Evolutionary conservation across 2,797 vertebrate genomes (phyloP), one percentile per base, ranked within the genome.

Genomic region (Urocyon cinereoargenteus): DNA sequence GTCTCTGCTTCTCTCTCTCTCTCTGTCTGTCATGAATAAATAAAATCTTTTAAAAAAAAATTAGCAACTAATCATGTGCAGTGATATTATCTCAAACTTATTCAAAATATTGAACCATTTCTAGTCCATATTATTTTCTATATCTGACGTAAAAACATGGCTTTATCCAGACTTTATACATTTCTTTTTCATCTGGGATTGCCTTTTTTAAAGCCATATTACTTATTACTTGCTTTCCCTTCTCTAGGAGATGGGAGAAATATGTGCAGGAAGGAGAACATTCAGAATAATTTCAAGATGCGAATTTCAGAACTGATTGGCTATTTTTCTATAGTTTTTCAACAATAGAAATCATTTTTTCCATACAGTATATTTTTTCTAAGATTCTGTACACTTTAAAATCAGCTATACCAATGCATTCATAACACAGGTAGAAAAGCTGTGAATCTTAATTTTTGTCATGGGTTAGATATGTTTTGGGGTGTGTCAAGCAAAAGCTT

Each of bases 221-320:
- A 21, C 79, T 86, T 62, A 91, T 86, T 81, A 72, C 15, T 86
- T 91, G 45, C 21, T 91, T 21, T 70, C 73, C 72, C 11, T 61
- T 45, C n/a, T 86, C n/a, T 26, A 91, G 82, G 86, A 79, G 28
- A 62, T 91, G 53, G 40, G 81, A 26, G 53, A 91, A 78, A 45
- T 70, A 86, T 53, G n/a, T 53, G 19, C 55, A 40, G 83, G 70
- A 91, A 79, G 61, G 24, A 94, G 87, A 86, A 78, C 79, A 26
- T 70, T 87, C 16, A 91, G 73, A 86, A 73, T 57, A 62, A 96
- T 84, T 96, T 89, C 79, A 90, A 79, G 79, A 14, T 91, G 86
- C 55, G 62, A 90, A 55, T 93, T 85, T 96, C 72, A 86, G 70
- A 72, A 57, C 62, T 86, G 45, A 40, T 62, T 78, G 75, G 24